Base-by-base conservation (phyloP, 1,140 invertebrate genomes). In the Pseudomyrmex sp. region DNA sequence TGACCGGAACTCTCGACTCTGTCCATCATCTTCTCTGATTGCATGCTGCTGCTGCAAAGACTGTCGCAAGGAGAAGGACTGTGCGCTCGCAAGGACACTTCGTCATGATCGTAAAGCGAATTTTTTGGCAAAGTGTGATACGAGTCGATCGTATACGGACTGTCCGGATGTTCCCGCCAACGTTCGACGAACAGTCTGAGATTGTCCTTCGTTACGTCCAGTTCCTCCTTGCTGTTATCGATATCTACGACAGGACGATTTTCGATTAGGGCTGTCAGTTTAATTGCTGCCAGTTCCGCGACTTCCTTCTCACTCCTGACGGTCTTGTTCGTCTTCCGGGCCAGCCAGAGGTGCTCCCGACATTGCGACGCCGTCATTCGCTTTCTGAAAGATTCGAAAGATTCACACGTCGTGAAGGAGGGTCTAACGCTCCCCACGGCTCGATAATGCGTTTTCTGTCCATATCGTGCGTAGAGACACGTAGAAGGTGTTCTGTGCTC, bases 121-220 rank as follows among this genome's bases (percentile, higher is more conserved):
- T 68, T 89, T 62, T 7, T 77, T 8, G 63, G 54, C 0, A 82
- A 23, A 5, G 95, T 95, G 1, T 59, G 52, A 87, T 91, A 80
- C 63, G 95, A 95, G 87, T 97, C 97, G 88, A 97, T 96, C 2
- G 96, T 94, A 90, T 98, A 98, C 0, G 97, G 97, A 35, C 97
- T 97, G 90, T 98, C 97, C 0, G 97, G 97, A 93, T 97, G 97
- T 86, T 97, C 97, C 79, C 97, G 96, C 97, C 97, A 98, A 63
- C 97, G 95, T 88, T 98, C 97, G n/a, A 98, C 97, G 93, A 98
- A 98, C 85, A 96, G 94, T 83, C 96, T 95, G 15, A 98, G 95
- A 93, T 98, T 98, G 90, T 98, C 97, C 94, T 98, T 98, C n/a
- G 97, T 96, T 72, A 97, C 95, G 89, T 97, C 97, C 88, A 98